These are phyloP conservation scores for Micrasema minimum DNA, from an alignment of 1,140 invertebrate genomes.

Conservation along the genomic window DNA sequence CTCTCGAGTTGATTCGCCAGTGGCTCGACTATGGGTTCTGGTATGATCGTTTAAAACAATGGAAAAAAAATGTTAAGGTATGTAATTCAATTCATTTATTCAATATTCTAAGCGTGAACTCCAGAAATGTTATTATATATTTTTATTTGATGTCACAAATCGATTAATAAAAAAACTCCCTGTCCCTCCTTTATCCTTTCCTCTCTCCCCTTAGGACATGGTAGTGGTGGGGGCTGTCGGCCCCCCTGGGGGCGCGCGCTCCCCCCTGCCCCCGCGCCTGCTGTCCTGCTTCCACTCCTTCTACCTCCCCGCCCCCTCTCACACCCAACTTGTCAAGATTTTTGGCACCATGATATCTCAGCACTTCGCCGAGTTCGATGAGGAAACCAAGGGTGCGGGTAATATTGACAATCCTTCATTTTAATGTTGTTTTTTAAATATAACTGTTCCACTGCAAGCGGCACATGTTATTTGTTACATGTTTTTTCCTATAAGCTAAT, in stretches of 20 bases:
- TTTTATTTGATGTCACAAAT: too few relatives aligned
- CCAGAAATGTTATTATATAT: too few relatives aligned
- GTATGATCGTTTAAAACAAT: conserved; percentile 82
- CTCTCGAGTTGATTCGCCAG: conserved; percentile 84
- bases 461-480: neutral
- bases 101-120: too few relatives aligned
- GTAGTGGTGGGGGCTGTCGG: conserved; percentile 82
- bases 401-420: conserved; percentile 43
- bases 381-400: conserved; percentile 80
- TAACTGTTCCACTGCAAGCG: neutral
- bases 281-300: conserved; percentile 84
- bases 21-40: conserved; percentile 90
- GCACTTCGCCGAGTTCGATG: conserved; percentile 80
- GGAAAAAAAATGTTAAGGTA: conserved; percentile 75
- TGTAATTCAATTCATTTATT: too few relatives aligned
- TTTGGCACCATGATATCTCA: conserved; percentile 85
- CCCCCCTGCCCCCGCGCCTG: conserved; percentile 78
- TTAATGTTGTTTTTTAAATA: neutral
- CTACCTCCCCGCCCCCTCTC: conserved; percentile 83
- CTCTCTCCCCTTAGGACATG: conserved; percentile 70
- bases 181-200: neutral
- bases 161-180: too few relatives aligned
- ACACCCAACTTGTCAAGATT: conserved; percentile 81
- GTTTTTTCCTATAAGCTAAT: too few relatives aligned
- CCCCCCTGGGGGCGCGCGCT: conserved; percentile 83